Evolutionary conservation across 53 echinoderm and acorn worm genomes (phyloP), one percentile per base, ranked within the genome.

Genomic region (Holothuria leucospilota): DNA sequence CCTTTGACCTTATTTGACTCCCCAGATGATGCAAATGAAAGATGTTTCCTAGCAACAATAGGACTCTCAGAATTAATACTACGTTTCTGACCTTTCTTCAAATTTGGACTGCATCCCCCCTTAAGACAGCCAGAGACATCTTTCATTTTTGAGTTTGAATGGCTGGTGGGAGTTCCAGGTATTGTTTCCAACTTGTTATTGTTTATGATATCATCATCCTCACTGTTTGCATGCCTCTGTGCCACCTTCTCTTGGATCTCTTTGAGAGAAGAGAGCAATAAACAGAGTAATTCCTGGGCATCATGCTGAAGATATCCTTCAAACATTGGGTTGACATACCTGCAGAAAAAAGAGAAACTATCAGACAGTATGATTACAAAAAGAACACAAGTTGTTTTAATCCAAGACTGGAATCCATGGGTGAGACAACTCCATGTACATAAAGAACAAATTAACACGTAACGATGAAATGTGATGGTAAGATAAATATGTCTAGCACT

Each of bases 241-340:
- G 34, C 38, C 16, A 75, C 46, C 52, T 74, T 63, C 71, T 96
- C 95, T 38, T 92, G 89, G 70, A 92, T 92, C 25, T 99, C 99
- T 42, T 92, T 90, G 66, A 99, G 74, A 46, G 92, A 86, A 41
- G 95, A 95, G 9, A 99, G 99, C 21, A 99, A 81, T 20, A 91
- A 95, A 68, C 99, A 95, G 23, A 99, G 95, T 6, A 99, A 82
- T 81, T 99, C 99, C 67, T 99, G 99, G 24, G 99, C 94, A 86
- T 99, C 99, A 85, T 99, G 99, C 69, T 99, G 99, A 8, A 99
- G 88, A 83, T 94, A 99, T 68, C 99, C 99, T 71, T 94, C 90
- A 86, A 99, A 99, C 99, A 99, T 99, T 20, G 99, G 95, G 53
- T 99, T 99, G 67, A 99, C 65, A 3, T 86, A 90, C 71, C 99